Percentiles rank a stretch among this genome's conserved stretches.
Evolutionary conservation across 1,140 invertebrate genomes (phyloP).

Genomic region (Drosophila serrata): DNA sequence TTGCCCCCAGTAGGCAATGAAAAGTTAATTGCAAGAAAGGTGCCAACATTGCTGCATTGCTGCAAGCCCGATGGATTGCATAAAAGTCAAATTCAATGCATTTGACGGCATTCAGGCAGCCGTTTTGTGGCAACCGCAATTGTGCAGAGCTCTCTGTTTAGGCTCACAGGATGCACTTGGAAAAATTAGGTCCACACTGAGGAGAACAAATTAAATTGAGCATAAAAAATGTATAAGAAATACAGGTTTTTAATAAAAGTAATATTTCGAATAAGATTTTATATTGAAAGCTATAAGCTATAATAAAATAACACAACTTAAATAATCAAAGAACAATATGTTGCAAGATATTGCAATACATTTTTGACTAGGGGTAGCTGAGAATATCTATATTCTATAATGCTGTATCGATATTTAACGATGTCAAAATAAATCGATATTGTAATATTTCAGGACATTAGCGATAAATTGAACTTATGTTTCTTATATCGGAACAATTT

Average conservation of each 20-base stretch:
- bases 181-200: neutral
- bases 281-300: neutral
- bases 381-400: too few relatives aligned
- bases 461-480: too few relatives aligned
- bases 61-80: slow-evolving; percentile 53
- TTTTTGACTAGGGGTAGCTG: too few relatives aligned
- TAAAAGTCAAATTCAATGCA: slow-evolving; percentile 52
- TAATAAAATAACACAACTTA: neutral
- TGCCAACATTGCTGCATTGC: slow-evolving; percentile 46
- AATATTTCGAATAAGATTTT: neutral
- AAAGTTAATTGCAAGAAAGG: slow-evolving; percentile 66
- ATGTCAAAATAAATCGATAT: too few relatives aligned
- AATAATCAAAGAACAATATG: too few relatives aligned
- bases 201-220: neutral
- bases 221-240: neutral
- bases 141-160: slow-evolving; percentile 21
- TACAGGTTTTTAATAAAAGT: neutral
- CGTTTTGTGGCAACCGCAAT: slow-evolving; percentile 39
- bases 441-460: too few relatives aligned
- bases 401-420: too few relatives aligned
- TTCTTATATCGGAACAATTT: too few relatives aligned
- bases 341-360: too few relatives aligned
- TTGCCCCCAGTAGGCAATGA: slow-evolving; percentile 58
- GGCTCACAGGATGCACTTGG: slow-evolving; percentile 1
- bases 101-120: slow-evolving; percentile 18